Conservation (phyloP, 2,113 vertebrate species). For the Phylloscopus trochiloides region DNA sequence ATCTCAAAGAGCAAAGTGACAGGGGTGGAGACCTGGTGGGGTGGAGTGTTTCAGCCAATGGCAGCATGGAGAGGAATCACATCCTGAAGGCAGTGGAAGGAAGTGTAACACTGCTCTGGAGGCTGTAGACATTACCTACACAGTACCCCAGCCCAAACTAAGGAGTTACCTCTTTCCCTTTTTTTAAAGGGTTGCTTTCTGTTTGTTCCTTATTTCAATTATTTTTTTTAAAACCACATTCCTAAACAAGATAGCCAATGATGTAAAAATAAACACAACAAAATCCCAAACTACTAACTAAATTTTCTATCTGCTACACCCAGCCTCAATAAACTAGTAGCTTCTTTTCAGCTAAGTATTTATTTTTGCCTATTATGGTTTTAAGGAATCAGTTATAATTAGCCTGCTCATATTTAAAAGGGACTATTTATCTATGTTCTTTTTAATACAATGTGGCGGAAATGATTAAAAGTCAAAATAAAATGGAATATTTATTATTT, state of each 20-base stretch:
- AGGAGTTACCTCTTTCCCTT: background rate
- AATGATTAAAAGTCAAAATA: conserved; percentile 67
- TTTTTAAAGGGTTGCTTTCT: background rate
- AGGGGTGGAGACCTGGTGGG: rapidly evolving
- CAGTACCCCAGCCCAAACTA: background rate
- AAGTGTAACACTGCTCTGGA: background rate
- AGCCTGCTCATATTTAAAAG: conserved; percentile 26
- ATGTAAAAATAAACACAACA: background rate
- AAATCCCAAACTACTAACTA: background rate
- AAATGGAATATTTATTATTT: conserved; percentile 71
- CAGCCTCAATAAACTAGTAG: background rate
- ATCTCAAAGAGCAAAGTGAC: rapidly evolving
- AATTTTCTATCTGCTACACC: background rate
- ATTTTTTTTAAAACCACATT: background rate
- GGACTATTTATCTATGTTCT: conserved; percentile 46
- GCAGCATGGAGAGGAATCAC: background rate
- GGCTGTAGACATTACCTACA: background rate
- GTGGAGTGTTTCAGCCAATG: rapidly evolving
- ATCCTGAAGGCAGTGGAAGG: rapidly evolving
- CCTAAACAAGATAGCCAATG: background rate
- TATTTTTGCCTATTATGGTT: background rate
- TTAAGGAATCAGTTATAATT: conserved; percentile 8
- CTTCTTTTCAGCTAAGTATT: background rate
- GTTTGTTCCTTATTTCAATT: background rate
- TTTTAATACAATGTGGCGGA: conserved; percentile 24